Percentiles rank a stretch among this genome's conserved stretches.
Evolutionary conservation across 2,797 vertebrate species (phyloP).

Genomic region (Bufotes viridis): DNA sequence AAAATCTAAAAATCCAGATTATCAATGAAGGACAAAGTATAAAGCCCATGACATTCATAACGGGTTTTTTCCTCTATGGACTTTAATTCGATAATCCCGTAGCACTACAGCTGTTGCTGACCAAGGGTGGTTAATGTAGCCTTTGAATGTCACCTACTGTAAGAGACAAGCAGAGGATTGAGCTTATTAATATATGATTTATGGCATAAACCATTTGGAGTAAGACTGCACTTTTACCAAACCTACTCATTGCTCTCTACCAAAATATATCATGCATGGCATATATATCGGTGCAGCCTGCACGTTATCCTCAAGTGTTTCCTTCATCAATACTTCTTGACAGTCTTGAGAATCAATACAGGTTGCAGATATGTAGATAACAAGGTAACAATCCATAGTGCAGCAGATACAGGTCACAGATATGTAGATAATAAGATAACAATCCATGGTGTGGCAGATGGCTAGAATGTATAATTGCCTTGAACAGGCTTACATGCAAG

Average conservation of each 20-base stretch:
- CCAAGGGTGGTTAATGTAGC: not conserved
- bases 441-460: not conserved
- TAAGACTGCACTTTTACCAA: not conserved
- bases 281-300: not conserved
- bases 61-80: not conserved
- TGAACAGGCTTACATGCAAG: not conserved
- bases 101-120: constrained; percentile 25
- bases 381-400: not conserved
- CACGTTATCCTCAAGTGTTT: not conserved
- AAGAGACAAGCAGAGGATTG: not conserved
- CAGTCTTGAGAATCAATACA: not conserved
- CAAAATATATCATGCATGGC: not conserved
- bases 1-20: constrained; percentile 1
- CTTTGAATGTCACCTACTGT: constrained; percentile 28
- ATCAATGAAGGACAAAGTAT: constrained; percentile 16
- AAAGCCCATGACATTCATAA: constrained; percentile 9
- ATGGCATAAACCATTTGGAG: not conserved
- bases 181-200: no score
- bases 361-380: not conserved
- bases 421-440: not conserved
- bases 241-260: not conserved
- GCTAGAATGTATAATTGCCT: not conserved
- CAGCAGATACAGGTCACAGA: not conserved
- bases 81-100: constrained; percentile 35
- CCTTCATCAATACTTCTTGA: not conserved